phyloP scores from a whole-genome alignment of 2,113 vertebrate species.

The Apus apus region DNA sequence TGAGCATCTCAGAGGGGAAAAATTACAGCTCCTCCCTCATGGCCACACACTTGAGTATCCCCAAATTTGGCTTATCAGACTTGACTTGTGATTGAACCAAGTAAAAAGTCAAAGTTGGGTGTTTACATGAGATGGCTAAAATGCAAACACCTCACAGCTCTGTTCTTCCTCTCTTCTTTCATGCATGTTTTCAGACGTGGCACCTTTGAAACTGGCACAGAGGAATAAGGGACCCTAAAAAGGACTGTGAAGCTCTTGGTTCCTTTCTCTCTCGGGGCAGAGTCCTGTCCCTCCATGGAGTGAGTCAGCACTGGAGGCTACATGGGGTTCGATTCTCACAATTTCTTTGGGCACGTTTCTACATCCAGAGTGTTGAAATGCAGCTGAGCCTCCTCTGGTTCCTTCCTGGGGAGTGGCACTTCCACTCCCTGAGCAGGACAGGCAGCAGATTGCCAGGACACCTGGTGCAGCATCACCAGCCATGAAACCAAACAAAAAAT shows the following conservation, averaged over 20 bases:
- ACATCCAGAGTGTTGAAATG: rapidly evolving
- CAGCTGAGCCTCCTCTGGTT: neutral
- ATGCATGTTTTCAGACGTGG: rapidly evolving
- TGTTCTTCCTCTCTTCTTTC: neutral
- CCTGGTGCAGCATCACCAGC: neutral
- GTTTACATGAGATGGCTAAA: slow-evolving; percentile 45
- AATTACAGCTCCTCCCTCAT: slow-evolving; percentile 60
- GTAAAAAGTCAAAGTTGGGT: neutral
- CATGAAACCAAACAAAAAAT: neutral
- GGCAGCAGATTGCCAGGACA: neutral
- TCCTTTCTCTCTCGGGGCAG: neutral
- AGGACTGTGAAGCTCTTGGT: neutral
- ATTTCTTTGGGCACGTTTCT: neutral
- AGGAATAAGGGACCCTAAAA: neutral
- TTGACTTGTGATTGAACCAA: neutral
- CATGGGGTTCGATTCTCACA: neutral
- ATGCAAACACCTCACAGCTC: neutral
- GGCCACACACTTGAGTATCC: slow-evolving; percentile 21
- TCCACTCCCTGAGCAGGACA: neutral
- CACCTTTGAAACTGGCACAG: neutral
- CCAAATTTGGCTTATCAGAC: neutral
- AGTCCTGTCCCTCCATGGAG: neutral
- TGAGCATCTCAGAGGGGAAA: slow-evolving; percentile 47
- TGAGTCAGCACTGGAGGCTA: neutral
- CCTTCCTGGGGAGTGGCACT: rapidly evolving